Base-by-base conservation (phyloP, 2,797 vertebrate species). In the Rhinichthys osculus region DNA sequence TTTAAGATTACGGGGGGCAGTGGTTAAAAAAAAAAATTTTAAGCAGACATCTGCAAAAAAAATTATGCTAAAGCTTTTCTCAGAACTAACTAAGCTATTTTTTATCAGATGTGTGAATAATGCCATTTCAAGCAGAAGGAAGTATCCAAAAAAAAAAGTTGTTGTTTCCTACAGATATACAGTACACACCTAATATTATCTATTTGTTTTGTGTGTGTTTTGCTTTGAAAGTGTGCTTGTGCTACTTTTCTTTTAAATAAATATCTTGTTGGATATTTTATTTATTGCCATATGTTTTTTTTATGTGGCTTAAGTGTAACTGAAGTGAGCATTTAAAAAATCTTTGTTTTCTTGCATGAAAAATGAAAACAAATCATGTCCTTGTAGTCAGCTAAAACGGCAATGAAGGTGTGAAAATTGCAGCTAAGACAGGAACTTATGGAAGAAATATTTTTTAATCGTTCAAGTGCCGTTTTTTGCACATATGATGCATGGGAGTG, bases 371-470 rank as follows among this genome's bases (percentile, higher is more conserved):
- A 17, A 2, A 78, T 16, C 5, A 66, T 66, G 59, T 7, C 30
- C 33, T 66, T 33, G 14, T 66, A 33, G 14, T 66, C 64, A 17
- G 27, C 27, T 7, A 16, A 64, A 64, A 30, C 0, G 0, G 13
- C 13, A 64, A 27, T 5, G 1, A 23, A 78, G 62, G 38, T 83
- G 67, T 79, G 67, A 88, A 44, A 40, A 40, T 52, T 59, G 42
- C 72, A 62, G 4, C 16, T n/a, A 52, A 80, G 27, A 57, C 69
- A 57, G 40, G 27, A 44, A 82, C 11, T 40, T 17, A 71, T 71
- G 76, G 52, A 21, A 35, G 16, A 57, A 62, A 64, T 33, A 78
- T 69, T 52, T 82, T 83, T 88, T 42, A 83, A 83, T 81, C 5
- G 35, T 40, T 74, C 19, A n/a, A 57, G 57, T 66, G 38, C 14